Evolutionary conservation across 2,888 invertebrate species (phyloP).

Genomic region (Tiphia femorata): DNA sequence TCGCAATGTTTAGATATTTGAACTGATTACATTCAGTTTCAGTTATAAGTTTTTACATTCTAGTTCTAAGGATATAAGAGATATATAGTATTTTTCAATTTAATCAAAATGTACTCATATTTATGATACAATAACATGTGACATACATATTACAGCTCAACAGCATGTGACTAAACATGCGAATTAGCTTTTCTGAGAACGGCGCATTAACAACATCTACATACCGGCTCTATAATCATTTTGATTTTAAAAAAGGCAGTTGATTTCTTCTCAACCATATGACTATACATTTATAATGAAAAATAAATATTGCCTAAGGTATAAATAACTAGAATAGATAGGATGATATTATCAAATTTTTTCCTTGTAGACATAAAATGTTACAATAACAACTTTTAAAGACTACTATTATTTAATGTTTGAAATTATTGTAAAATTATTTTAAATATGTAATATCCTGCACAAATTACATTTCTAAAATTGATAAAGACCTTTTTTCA

Average conservation of each 20-base stretch:
- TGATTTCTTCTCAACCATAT: conserved; percentile 50
- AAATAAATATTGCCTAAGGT: conserved; percentile 48
- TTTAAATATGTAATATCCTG: conserved; percentile 43
- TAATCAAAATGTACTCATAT: conserved; percentile 50
- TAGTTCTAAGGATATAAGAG: conserved; percentile 36
- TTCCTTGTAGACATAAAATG: conserved; percentile 57
- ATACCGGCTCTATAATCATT: conserved; percentile 43
- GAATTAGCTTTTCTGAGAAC: conserved; percentile 28
- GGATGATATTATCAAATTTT: conserved; percentile 65
- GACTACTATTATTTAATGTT: conserved; percentile 57
- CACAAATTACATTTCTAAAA: conserved; percentile 33
- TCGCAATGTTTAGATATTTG: conserved; percentile 35
- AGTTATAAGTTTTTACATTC: conserved; percentile 49
- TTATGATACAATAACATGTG: conserved; percentile 34
- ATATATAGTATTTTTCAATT: conserved; percentile 58
- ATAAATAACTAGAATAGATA: conserved; percentile 63
- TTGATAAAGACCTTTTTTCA: conserved; percentile 34
- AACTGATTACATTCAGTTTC: conserved; percentile 37
- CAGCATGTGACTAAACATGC: conserved; percentile 23
- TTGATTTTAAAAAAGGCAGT: conserved; percentile 44
- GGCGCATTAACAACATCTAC: conserved; percentile 27
- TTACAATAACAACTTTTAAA: conserved; percentile 59
- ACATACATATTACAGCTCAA: conserved; percentile 47
- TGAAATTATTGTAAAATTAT: conserved; percentile 37
- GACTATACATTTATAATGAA: conserved; percentile 48